Evolutionary conservation across 1,140 invertebrate genomes (phyloP), one percentile per base, ranked within the genome.

Genomic region (Stenopsyche tienmushanensis): DNA sequence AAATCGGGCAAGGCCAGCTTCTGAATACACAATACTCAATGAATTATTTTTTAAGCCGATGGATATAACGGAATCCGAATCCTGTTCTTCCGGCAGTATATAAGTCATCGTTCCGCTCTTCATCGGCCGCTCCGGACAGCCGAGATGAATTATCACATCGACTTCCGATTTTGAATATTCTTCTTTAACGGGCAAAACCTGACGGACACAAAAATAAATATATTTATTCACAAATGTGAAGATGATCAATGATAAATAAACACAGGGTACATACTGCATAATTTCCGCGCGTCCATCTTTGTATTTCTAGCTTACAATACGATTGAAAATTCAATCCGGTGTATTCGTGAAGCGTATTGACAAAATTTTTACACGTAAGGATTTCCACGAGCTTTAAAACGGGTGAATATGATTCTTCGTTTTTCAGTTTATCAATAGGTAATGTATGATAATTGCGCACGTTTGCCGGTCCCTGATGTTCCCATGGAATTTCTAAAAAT

Each of bases 1-100:
- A 75, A 87, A 81, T 69, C 85, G 82, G 26, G 83, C 83, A 21
- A 84, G 84, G 65, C 83, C 85, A 9, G 76, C 72, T 67, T 82
- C 82, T 64, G 84, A 85, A 74, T 87, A 90, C 21, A 89, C 84
- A n/a, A 90, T 77, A 72, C 82, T 86, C 5, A 90, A 74, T 54
- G 83, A 80, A 78, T 90, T 90, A 73, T 85, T 80, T 29, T 79
- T 74, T 1, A 83, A 78, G 66, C 76, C 82, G 65, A 86, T 75
- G 1, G 81, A 83, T 15, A 86, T 77, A 5, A 81, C 71, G 15
- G 80, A 72, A 2, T 65, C 69, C 1, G 50, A 47, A 49, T 68
- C 75, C 41, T 47, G 66, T 15, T 72, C 72, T 74, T 85, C 75
- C 15, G 78, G 78, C 17, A 77, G 73, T 41, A 85, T 74, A 75